These are phyloP conservation scores for Orthosia cruda DNA, from an alignment of 2,888 invertebrate species.

Conservation along the genomic window DNA sequence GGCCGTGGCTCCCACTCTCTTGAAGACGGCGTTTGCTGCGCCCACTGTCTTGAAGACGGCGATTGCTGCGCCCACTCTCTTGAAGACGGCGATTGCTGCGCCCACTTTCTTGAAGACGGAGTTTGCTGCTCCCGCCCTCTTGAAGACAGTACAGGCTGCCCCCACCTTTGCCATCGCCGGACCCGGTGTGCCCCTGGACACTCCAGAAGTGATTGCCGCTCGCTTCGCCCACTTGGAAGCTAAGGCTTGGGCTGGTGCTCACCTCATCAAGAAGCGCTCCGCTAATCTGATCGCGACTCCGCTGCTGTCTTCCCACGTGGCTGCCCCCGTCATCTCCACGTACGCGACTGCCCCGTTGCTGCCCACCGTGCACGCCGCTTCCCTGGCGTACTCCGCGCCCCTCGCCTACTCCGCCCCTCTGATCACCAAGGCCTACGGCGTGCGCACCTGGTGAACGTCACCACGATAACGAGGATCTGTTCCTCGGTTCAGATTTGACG, in stretches of 20 bases:
- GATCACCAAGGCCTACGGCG: slow-evolving; percentile 81
- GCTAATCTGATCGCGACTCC: slow-evolving; percentile 70
- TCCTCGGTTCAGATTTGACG: slow-evolving; percentile 81
- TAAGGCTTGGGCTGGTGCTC: slow-evolving; percentile 82
- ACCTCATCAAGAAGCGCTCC: slow-evolving; percentile 87
- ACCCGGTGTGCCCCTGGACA: slow-evolving; percentile 82
- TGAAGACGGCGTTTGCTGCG: slow-evolving; percentile 61
- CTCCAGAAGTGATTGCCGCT: slow-evolving; percentile 86
- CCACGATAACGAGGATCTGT: slow-evolving; percentile 76
- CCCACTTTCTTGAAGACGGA: slow-evolving; percentile 51
- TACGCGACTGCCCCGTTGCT: slow-evolving; percentile 77
- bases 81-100: slow-evolving; percentile 60
- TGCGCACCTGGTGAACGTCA: slow-evolving; percentile 85
- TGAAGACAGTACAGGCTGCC: slow-evolving; percentile 61
- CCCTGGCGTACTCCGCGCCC: slow-evolving; percentile 78
- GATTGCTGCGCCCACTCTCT: slow-evolving; percentile 31
- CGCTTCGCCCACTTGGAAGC: slow-evolving; percentile 86
- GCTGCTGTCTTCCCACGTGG: slow-evolving; percentile 56
- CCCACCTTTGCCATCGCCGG: slow-evolving; percentile 67
- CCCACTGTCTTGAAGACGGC: slow-evolving; percentile 49
- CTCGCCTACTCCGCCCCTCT: slow-evolving; percentile 77
- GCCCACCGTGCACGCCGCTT: slow-evolving; percentile 77
- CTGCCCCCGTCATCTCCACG: slow-evolving; percentile 77
- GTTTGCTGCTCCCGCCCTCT: slow-evolving; percentile 56
- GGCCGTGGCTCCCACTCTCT: slow-evolving; percentile 46